phyloP scores from a whole-genome alignment of 2,113 vertebrate genomes.

The Casuarius casuarius region DNA sequence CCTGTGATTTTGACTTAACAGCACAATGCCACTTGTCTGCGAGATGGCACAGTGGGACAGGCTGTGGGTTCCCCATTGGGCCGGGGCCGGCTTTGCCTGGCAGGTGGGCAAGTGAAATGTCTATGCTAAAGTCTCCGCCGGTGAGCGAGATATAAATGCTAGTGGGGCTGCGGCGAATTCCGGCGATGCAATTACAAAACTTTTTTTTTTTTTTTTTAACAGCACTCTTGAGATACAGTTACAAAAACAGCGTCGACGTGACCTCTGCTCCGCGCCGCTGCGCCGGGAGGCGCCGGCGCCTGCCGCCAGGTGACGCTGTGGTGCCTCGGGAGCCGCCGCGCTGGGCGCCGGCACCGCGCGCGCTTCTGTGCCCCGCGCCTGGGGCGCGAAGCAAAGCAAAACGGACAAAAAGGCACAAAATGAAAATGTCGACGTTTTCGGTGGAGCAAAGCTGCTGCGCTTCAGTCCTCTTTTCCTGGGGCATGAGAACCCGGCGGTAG shows the following conservation, averaged over 20 bases:
- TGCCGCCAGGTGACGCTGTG: background rate
- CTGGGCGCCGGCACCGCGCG: background rate
- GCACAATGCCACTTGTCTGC: fast-evolving
- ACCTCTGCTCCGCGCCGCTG: no score
- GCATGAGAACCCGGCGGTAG: background rate
- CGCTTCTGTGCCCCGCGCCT: no score
- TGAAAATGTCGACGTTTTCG: fast-evolving
- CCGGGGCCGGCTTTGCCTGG: background rate
- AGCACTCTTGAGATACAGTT: fast-evolving
- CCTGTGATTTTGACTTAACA: background rate
- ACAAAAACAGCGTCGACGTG: no score
- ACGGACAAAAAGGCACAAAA: no score
- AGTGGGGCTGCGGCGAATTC: fast-evolving
- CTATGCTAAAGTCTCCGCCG: fast-evolving
- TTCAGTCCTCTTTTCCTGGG: fast-evolving
- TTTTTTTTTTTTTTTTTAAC: no score
- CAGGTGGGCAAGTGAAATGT: fast-evolving
- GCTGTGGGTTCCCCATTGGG: fast-evolving
- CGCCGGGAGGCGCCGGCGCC: no score
- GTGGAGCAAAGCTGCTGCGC: fast-evolving
- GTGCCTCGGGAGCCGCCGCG: background rate
- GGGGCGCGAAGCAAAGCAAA: no score
- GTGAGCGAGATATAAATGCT: fast-evolving
- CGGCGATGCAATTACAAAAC: fast-evolving
- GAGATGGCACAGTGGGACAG: fast-evolving